Percentiles rank a stretch among this genome's conserved stretches.
These are phyloP conservation scores for Cichlasoma orientale DNA, from an alignment of 2,797 vertebrate genomes.

Conservation along the genomic window DNA sequence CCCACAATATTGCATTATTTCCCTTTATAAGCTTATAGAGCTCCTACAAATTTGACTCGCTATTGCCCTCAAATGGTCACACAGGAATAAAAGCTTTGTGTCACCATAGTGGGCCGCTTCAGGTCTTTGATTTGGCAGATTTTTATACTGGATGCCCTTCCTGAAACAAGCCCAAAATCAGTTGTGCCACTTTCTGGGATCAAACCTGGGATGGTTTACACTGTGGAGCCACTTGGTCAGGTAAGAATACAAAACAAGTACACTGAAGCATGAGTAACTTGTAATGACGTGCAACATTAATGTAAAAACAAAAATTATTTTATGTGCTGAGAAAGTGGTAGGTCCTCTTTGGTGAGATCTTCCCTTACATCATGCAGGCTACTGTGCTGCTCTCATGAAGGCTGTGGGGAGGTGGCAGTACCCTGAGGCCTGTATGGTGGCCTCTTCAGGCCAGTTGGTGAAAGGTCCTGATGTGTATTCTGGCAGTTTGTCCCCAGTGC, in stretches of 20 bases:
- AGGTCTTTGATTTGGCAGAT: background rate
- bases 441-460: conserved; percentile 41
- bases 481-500: conserved; percentile 10
- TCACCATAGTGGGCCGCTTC: background rate
- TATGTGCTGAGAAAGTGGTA: background rate
- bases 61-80: background rate
- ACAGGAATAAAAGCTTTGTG: too few relatives aligned
- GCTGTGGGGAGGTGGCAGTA: conserved; percentile 70
- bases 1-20: background rate
- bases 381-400: background rate
- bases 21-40: background rate
- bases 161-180: background rate
- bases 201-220: background rate
- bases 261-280: background rate
- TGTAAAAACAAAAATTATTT: background rate
- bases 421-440: conserved; percentile 53
- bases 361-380: background rate
- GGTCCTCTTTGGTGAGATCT: background rate
- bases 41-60: background rate
- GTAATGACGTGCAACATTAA: background rate
- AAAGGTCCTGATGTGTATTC: conserved; percentile 30
- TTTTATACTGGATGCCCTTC: background rate
- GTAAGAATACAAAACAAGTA: background rate
- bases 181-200: background rate
- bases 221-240: background rate